Evolutionary conservation across 2,888 invertebrate species (phyloP).

Genomic region (Gymnocheta viridis): DNA sequence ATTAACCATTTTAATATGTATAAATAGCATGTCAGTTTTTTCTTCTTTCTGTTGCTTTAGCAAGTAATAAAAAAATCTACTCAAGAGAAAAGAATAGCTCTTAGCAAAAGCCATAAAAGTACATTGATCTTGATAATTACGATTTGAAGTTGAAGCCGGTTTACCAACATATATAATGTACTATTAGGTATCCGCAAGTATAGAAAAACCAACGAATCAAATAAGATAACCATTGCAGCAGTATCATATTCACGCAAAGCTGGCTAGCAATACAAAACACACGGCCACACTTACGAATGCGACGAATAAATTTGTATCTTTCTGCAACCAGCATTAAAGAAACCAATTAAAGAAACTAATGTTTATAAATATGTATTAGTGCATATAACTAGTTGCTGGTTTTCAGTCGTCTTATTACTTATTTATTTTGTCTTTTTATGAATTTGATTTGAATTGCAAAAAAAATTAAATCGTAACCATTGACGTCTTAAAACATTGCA

Average conservation of each 20-base stretch:
- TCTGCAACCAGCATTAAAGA: slow-evolving; percentile 39
- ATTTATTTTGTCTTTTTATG: background rate
- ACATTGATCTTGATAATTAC: slow-evolving; percentile 67
- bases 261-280: background rate
- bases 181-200: slow-evolving; percentile 11
- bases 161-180: slow-evolving; percentile 39
- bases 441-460: slow-evolving; percentile 6
- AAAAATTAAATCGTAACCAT: slow-evolving; percentile 6
- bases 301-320: slow-evolving; percentile 21
- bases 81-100: slow-evolving; percentile 29
- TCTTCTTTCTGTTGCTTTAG: background rate
- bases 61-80: slow-evolving; percentile 17
- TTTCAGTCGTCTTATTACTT: slow-evolving; percentile 1
- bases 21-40: slow-evolving; percentile 45
- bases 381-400: slow-evolving; percentile 2
- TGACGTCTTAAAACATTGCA: slow-evolving; percentile 20
- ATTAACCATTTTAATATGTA: background rate
- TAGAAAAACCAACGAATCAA: slow-evolving; percentile 42
- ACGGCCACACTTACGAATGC: slow-evolving; percentile 3
- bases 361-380: background rate
- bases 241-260: slow-evolving; percentile 31
- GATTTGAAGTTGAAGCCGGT: slow-evolving; percentile 57
- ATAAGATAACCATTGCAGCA: slow-evolving; percentile 23
- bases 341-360: slow-evolving; percentile 58
- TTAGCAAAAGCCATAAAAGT: slow-evolving; percentile 63